Conservation (phyloP, 1,140 invertebrate species). For the Eumaeus atala region DNA sequence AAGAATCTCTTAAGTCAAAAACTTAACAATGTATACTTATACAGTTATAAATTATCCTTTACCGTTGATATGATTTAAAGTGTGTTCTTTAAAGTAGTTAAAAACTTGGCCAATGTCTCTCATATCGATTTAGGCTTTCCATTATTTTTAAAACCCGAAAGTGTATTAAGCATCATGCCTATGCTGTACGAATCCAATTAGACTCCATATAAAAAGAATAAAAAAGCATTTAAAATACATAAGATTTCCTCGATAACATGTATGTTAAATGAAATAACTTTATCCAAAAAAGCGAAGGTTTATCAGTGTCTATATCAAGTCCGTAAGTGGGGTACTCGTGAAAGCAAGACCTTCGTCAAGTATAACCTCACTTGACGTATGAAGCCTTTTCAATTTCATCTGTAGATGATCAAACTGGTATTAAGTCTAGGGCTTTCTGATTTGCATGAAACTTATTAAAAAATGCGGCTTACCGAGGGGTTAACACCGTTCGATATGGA, state of each 20-base stretch:
- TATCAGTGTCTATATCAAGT: slow-evolving; percentile 43
- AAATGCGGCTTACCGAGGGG: slow-evolving; percentile 29
- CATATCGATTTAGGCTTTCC: too few species aligned
- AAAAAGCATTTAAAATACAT: background rate
- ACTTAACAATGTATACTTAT: too few species aligned
- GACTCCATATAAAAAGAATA: background rate
- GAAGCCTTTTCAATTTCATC: slow-evolving; percentile 63
- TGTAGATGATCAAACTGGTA: slow-evolving; percentile 55
- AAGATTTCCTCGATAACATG: slow-evolving; percentile 5
- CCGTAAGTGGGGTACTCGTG: slow-evolving; percentile 43
- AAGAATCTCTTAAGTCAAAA: too few species aligned
- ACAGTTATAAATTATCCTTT: too few species aligned
- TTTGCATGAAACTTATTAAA: slow-evolving; percentile 70
- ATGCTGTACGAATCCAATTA: background rate
- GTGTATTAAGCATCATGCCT: too few species aligned
- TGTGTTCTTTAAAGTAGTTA: too few species aligned
- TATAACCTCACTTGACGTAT: slow-evolving; percentile 50
- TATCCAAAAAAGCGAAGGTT: slow-evolving; percentile 12
- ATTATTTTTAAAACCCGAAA: too few species aligned
- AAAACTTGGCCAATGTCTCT: too few species aligned
- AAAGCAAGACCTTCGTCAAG: slow-evolving; percentile 64
- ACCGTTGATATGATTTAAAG: too few species aligned
- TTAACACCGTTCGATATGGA: slow-evolving; percentile 25
- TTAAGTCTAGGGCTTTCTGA: slow-evolving; percentile 53
- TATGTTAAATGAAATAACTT: background rate